A percentile compares a stretch with the other conserved stretches of the same genome.
phyloP scores from a whole-genome alignment of 1,140 invertebrate species.

The Dinoponera quadriceps region DNA sequence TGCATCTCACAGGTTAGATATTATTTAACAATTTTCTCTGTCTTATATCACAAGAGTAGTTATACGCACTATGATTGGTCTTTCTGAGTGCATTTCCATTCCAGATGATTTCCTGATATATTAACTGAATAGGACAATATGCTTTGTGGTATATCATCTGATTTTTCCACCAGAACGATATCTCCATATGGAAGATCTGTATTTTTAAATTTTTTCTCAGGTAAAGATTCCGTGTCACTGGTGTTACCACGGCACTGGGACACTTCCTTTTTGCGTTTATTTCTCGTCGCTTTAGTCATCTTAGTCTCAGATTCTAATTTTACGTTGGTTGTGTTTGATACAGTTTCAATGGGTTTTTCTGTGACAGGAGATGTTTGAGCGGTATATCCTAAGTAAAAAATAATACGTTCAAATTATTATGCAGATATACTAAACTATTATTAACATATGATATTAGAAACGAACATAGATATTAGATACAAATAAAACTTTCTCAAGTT shows the following conservation, averaged over 20 bases:
- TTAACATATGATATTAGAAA: constrained; percentile 1
- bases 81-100: constrained; percentile 74
- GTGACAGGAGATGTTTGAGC: background rate
- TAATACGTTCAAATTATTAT: constrained; percentile 8
- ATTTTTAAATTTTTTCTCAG: constrained; percentile 68
- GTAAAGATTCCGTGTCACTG: background rate
- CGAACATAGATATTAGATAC: background rate
- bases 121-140: constrained; percentile 72
- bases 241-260: no score
- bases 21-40: constrained; percentile 6
- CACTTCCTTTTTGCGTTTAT: background rate
- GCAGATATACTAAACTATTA: background rate
- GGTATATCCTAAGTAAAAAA: constrained; percentile 37
- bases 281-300: no score
- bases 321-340: background rate
- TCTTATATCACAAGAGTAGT: constrained; percentile 7
- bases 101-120: constrained; percentile 69
- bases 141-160: constrained; percentile 72
- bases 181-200: constrained; percentile 70
- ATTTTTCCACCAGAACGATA: constrained; percentile 79
- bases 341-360: constrained; percentile 6
- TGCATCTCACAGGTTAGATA: background rate
- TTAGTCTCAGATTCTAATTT: background rate
- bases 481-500: background rate
- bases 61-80: constrained; percentile 57